Evolutionary conservation across 2,888 invertebrate species (phyloP).

Genomic region (Dromius quadrimaculatus): DNA sequence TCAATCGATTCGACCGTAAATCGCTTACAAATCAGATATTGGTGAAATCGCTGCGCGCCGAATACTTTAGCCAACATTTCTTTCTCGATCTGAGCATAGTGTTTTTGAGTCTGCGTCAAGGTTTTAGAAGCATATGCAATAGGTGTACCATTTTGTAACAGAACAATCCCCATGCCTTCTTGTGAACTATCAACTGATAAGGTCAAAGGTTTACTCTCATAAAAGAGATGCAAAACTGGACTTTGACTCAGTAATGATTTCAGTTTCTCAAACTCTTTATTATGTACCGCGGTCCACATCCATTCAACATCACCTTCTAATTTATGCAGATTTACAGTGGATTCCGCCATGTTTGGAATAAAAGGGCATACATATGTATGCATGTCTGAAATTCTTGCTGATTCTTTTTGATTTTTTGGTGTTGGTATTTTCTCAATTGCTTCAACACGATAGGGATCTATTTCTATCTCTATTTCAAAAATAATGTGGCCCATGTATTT

Average conservation of each 20-base stretch:
- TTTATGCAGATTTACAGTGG: background rate
- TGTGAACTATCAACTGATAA: background rate
- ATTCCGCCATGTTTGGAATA: background rate
- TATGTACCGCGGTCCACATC: background rate
- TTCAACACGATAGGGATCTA: constrained; percentile 55
- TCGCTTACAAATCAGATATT: background rate
- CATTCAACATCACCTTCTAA: background rate
- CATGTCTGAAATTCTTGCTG: constrained; percentile 58
- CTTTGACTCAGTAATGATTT: too few relatives aligned
- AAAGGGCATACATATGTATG: constrained; percentile 55
- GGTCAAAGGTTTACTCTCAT: background rate
- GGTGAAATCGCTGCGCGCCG: too few relatives aligned
- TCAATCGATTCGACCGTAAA: background rate
- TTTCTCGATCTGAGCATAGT: too few relatives aligned
- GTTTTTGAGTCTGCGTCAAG: too few relatives aligned
- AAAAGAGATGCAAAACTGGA: background rate
- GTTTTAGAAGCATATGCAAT: too few relatives aligned
- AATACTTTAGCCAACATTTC: too few relatives aligned
- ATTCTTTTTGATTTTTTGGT: constrained; percentile 56
- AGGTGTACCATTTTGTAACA: too few relatives aligned
- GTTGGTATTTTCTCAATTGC: constrained; percentile 55
- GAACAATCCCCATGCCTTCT: background rate
- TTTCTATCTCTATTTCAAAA: constrained; percentile 53
- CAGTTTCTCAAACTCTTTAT: background rate
- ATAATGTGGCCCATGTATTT: constrained; percentile 56